phyloP scores from a whole-genome alignment of 2,113 vertebrate genomes.

The Bufo bufo region DNA sequence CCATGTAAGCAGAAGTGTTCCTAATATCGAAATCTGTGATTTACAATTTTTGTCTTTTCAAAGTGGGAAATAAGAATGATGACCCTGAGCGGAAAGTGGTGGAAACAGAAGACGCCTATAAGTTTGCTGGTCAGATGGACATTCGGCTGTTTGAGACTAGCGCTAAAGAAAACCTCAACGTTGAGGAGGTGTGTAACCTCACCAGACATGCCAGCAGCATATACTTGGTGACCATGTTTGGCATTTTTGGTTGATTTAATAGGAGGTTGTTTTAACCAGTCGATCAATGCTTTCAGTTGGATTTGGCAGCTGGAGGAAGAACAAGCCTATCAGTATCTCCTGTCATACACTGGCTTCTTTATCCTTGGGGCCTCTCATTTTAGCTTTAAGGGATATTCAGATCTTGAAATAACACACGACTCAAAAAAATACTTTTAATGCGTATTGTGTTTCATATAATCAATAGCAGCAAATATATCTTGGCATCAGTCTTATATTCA shows the following conservation, averaged over 20 bases:
- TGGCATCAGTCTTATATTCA: no score
- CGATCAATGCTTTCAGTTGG: background rate
- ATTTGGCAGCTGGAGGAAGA: background rate
- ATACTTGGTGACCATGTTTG: background rate
- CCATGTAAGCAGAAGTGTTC: background rate
- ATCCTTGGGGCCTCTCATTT: no score
- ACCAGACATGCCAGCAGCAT: background rate
- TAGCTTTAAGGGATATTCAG: no score
- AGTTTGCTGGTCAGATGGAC: constrained; percentile 98
- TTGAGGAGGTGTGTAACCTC: constrained; percentile 86
- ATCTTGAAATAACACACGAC: no score
- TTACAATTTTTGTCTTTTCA: background rate
- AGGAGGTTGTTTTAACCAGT: background rate
- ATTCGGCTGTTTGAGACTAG: constrained; percentile 98
- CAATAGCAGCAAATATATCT: no score
- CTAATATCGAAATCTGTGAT: background rate
- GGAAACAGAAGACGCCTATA: constrained; percentile 96
- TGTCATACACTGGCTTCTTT: background rate
- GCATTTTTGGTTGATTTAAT: no score
- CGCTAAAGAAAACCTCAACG: constrained; percentile 97
- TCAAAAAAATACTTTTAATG: no score
- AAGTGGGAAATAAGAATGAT: constrained; percentile 98
- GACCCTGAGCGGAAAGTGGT: constrained; percentile 97
- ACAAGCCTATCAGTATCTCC: background rate
- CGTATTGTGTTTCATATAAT: no score